A percentile compares a stretch with the other conserved stretches of the same genome.
Conservation (phyloP, 1,140 invertebrate species). For the Yoshiicerus persimilis region DNA sequence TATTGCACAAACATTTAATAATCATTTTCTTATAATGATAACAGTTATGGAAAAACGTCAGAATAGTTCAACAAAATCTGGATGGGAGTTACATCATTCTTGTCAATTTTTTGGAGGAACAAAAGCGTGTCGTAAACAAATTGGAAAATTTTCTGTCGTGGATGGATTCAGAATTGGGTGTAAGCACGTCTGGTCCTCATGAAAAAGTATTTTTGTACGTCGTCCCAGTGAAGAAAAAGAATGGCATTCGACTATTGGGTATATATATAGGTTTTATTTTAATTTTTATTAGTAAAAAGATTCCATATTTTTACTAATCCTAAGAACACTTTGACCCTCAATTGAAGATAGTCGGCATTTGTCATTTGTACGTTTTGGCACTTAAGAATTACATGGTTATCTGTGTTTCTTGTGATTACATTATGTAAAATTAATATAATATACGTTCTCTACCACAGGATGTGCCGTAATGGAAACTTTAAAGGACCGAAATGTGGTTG, state of each 20-base stretch:
- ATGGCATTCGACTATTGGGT: constrained; percentile 43
- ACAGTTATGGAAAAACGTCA: constrained; percentile 46
- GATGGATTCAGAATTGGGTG: constrained; percentile 46
- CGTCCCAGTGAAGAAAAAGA: constrained; percentile 39
- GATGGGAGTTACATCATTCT: constrained; percentile 37
- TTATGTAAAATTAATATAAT: too few relatives aligned
- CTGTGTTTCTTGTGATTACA: too few relatives aligned
- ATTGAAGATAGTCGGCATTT: too few relatives aligned
- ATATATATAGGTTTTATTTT: background rate
- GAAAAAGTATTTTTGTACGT: constrained; percentile 39
- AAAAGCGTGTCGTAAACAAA: constrained; percentile 5
- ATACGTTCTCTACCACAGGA: too few relatives aligned
- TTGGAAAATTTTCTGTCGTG: constrained; percentile 42
- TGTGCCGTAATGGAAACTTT: constrained; percentile 38
- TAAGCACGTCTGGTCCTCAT: background rate
- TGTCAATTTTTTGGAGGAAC: background rate
- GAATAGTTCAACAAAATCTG: constrained; percentile 30
- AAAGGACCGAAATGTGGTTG: background rate
- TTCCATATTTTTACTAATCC: too few relatives aligned
- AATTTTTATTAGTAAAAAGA: too few relatives aligned
- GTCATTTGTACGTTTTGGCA: too few relatives aligned
- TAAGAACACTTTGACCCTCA: too few relatives aligned
- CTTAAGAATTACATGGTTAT: too few relatives aligned
- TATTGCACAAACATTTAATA: too few relatives aligned
- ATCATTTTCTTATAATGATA: too few relatives aligned